Evolutionary conservation across 2,113 vertebrate genomes (phyloP), one percentile per base, ranked within the genome.

Genomic region (Sapayoa aenigma): DNA sequence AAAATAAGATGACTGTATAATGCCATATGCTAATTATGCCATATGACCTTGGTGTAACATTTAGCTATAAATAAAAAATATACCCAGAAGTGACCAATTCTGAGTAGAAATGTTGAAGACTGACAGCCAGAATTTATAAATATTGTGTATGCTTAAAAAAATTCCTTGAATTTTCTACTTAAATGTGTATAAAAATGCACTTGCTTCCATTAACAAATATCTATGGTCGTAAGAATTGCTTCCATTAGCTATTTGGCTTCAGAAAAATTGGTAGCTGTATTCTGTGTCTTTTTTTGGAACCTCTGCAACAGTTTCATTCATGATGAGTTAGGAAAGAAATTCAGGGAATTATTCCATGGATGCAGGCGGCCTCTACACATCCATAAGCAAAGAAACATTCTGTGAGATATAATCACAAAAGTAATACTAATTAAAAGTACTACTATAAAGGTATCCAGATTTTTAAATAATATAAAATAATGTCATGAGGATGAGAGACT

Each of bases 1-100:
- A 97, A 97, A 97, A 97, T 97, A 97, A 95, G 94, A 98, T 95
- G 87, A 94, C 96, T 97, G 96, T 97, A 97, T 97, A 97, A 97
- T 96, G 97, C 94, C 94, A 76, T 95, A 98, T 97, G 97, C 97
- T 98, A 98, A 98, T 98, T 96, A 94, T 97, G 96, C 97, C 98
- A 97, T 94, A 97, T 97, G 97, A 98, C 98, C 97, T 97, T 92
- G 87, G 88, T 55, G 79, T 96, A 97, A 97, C 95, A 97, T 98
- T 97, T 97, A 95, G 91, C 92, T 97, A 97, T 96, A 98, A 98
- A 98, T 97, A 98, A 97, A 97, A 97, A 95, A 96, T 95, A 96
- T 53, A 95, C 79, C 90, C 93, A 91, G 71, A 94, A 89, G n/a
- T 89, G 53, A 95, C 95, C 89, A 92, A 96, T 82, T 96, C 65